These are phyloP conservation scores for Tichodroma muraria DNA, from an alignment of 2,113 vertebrate genomes.

Conservation along the genomic window DNA sequence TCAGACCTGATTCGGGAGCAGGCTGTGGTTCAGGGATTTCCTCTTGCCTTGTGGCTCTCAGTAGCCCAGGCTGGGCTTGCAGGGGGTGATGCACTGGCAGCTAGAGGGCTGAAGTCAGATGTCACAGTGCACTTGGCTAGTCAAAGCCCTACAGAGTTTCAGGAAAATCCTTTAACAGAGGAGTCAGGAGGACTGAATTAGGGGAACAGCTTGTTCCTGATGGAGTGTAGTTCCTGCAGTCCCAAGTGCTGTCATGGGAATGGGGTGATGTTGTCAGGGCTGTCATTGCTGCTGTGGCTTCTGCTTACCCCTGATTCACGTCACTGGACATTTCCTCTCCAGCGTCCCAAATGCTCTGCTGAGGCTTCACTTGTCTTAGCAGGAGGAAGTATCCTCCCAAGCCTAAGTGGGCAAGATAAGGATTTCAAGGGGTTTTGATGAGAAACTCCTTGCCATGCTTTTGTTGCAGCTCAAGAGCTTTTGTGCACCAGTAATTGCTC, in stretches of 20 bases:
- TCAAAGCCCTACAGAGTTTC: neutral
- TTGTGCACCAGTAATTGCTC: neutral
- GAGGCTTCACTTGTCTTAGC: neutral
- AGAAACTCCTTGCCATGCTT: neutral
- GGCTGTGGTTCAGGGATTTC: neutral
- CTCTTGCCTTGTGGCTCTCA: neutral
- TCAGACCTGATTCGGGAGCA: neutral
- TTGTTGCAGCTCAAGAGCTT: neutral
- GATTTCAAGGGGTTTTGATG: neutral
- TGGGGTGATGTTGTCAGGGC: neutral
- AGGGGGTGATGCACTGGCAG: neutral
- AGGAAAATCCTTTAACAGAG: neutral
- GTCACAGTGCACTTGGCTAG: neutral
- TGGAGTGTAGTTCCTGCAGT: neutral
- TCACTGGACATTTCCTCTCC: neutral
- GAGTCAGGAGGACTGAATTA: neutral
- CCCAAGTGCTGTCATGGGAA: neutral
- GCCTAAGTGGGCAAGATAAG: neutral
- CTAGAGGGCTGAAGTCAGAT: neutral
- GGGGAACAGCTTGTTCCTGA: neutral
- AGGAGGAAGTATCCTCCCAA: conserved; percentile 3
- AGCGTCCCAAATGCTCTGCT: neutral
- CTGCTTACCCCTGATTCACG: neutral
- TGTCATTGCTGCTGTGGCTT: neutral
- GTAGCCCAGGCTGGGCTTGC: neutral